These are phyloP conservation scores for Lepidostoma basale DNA, from an alignment of 1,140 invertebrate genomes.

Conservation along the genomic window DNA sequence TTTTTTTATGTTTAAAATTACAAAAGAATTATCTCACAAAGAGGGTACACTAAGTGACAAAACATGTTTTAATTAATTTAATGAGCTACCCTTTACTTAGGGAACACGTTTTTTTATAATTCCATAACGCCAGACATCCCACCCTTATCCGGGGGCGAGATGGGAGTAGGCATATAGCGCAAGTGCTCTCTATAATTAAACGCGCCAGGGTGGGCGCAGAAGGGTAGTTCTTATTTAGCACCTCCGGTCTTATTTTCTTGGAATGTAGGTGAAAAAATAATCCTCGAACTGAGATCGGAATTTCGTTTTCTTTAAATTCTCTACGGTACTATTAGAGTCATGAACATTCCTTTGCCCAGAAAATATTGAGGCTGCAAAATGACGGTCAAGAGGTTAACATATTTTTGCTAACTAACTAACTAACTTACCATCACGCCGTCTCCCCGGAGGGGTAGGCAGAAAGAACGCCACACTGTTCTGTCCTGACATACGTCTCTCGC, in stretches of 20 bases:
- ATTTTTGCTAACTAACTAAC: not conserved
- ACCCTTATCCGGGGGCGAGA: not conserved
- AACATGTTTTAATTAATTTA: not conserved
- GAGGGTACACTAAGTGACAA: not conserved
- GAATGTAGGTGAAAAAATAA: not conserved
- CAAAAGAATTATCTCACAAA: not conserved
- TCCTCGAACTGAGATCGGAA: not conserved
- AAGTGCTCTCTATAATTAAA: conserved; percentile 16
- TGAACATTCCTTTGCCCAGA: not conserved
- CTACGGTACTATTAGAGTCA: not conserved
- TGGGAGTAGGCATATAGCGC: too few species aligned
- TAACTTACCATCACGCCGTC: too few species aligned
- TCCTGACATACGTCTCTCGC: too few species aligned
- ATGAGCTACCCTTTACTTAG: not conserved
- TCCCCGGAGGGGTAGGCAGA: too few species aligned
- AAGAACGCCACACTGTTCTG: too few species aligned
- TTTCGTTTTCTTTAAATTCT: not conserved
- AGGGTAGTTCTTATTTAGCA: not conserved
- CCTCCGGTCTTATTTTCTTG: not conserved
- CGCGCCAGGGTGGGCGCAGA: not conserved
- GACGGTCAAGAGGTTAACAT: not conserved
- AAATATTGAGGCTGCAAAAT: not conserved
- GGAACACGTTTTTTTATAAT: not conserved
- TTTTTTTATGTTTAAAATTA: not conserved
- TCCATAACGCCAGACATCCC: not conserved